phyloP scores from a whole-genome alignment of 2,888 invertebrate species.

The Eumacrocentrus americanus region DNA sequence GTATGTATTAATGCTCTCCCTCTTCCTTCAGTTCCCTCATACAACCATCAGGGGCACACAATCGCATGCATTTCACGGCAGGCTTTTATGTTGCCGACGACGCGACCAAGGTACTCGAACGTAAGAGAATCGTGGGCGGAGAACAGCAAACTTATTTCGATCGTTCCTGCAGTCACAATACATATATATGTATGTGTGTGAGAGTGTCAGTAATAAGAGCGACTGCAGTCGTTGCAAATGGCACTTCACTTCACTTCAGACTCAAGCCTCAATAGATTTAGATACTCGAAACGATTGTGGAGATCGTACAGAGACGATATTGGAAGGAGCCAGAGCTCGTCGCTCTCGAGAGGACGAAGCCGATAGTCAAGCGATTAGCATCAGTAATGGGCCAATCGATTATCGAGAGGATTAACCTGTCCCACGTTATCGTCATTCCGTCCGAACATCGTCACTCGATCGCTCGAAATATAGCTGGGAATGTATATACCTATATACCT shows the following conservation, averaged over 20 bases:
- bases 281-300: conserved; percentile 6
- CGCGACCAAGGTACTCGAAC: conserved; percentile 32
- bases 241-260: not conserved
- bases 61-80: conserved; percentile 51
- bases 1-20: conserved; percentile 25
- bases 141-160: conserved; percentile 39
- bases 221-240: not conserved
- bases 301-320: conserved; percentile 11
- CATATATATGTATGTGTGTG: too few species aligned
- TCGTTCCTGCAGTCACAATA: conserved; percentile 39
- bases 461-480: conserved; percentile 8
- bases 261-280: not conserved
- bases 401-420: conserved; percentile 45
- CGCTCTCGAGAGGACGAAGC: conserved; percentile 29
- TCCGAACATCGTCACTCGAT: conserved; percentile 40
- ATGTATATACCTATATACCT: not conserved
- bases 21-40: conserved; percentile 26
- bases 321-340: conserved; percentile 24
- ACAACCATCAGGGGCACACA: conserved; percentile 42
- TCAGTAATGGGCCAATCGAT: conserved; percentile 44
- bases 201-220: conserved; percentile 28
- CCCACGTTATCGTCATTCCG: conserved; percentile 43
- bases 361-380: conserved; percentile 41
- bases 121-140: conserved; percentile 33
- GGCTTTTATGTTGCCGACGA: conserved; percentile 52